Base-by-base conservation (phyloP, 2,113 vertebrate species). In the Centrocercus urophasianus region DNA sequence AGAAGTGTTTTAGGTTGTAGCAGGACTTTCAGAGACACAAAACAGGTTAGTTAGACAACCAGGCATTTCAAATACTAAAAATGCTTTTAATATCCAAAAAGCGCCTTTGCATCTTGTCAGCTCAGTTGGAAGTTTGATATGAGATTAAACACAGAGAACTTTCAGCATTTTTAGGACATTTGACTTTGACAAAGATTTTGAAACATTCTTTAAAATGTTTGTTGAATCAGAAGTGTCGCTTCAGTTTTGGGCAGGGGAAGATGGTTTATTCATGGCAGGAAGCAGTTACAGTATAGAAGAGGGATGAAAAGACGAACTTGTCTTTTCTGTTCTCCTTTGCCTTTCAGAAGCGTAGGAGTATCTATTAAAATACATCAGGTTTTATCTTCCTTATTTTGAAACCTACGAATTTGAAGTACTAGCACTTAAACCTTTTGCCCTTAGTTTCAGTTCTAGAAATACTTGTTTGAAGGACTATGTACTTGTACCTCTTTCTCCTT, bases 381-480 rank as follows among this genome's bases (percentile, higher is more conserved):
- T 95, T 90, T 52, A 63, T 76, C 59, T 63, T 79, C 18, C 27
- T 82, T 36, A 8, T 65, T 93, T 89, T 79, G 70, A 92, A 96
- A 86, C 57, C 27, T 54, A 54, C 0, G 0, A 72, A 76, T 82
- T 75, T 82, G 42, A 88, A 93, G 54, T 83, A 83, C 61, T 0
- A 1, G 17, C 74, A 59, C 71, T 94, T 93, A 74, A 93, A 92
- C 60, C 11, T 50, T 77, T 96, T 92, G 84, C 73, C 88, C 48
- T 47, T 54, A 59, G 54, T 78, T 89, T 89, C 59, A 70, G 7
- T 85, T 77, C 60, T 82, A 60, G 89, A 83, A 93, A 76, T 85
- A 80, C 28, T 52, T 85, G 32, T 85, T 89, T 86, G 48, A 83
- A 93, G 56, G 84, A 80, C 79, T 2, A 3, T 3, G 11, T 38